Evolutionary conservation across 1,140 invertebrate genomes (phyloP).

Genomic region (Anastatus disparis): DNA sequence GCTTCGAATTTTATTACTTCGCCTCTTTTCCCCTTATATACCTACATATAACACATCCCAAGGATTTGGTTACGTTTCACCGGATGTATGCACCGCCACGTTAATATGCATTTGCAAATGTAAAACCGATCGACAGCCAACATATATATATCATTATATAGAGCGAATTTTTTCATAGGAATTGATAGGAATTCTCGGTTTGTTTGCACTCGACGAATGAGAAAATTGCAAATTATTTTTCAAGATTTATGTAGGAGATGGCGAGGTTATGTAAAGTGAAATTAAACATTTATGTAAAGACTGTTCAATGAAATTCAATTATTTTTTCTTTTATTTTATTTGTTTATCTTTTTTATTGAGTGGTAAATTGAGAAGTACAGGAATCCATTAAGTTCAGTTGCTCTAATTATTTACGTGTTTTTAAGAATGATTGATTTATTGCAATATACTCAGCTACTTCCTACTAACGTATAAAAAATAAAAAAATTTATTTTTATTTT

Average conservation of each 20-base stretch:
- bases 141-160: not conserved
- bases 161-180: not conserved
- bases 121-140: constrained; percentile 6
- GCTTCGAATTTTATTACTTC: not conserved
- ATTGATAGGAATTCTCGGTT: constrained; percentile 7
- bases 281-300: not conserved
- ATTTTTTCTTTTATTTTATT: no score
- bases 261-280: not conserved
- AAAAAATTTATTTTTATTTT: no score
- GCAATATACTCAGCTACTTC: no score
- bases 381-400: no score
- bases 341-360: no score
- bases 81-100: not conserved
- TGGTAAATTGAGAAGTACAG: no score
- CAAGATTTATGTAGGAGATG: not conserved
- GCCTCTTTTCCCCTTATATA: not conserved
- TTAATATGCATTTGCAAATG: no score
- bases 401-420: no score
- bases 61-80: constrained; percentile 1
- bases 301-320: no score
- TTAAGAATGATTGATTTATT: no score
- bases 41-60: not conserved
- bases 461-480: no score
- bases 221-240: not conserved
- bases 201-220: not conserved